Evolutionary conservation across 2,113 vertebrate genomes (phyloP).

Genomic region (Oryzias celebensis): DNA sequence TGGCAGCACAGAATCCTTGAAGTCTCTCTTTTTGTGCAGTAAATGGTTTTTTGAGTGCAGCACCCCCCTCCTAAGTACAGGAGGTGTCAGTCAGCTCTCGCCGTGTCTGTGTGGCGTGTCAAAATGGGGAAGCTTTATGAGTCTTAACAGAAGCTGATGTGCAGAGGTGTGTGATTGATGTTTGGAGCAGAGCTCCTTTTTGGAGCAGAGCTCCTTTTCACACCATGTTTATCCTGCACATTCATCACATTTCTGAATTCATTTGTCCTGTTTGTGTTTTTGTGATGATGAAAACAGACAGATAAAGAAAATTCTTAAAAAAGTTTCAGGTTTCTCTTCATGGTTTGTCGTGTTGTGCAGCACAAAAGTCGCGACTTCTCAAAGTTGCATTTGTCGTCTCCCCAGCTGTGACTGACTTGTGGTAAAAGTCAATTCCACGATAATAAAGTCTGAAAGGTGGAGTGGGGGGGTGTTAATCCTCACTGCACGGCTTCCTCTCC

Average conservation of each 20-base stretch:
- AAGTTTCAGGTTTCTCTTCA: no score
- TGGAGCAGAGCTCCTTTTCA: no score
- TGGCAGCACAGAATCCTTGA: slow-evolving; percentile 51
- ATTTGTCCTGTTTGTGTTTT: no score
- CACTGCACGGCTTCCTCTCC: slow-evolving; percentile 26
- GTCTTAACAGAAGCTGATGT: no score
- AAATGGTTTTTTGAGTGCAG: slow-evolving; percentile 58
- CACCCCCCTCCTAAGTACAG: slow-evolving; percentile 49
- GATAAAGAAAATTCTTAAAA: no score
- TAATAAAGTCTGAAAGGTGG: slow-evolving; percentile 75
- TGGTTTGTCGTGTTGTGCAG: no score
- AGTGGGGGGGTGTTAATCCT: slow-evolving; percentile 48
- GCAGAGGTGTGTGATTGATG: no score
- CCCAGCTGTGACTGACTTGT: slow-evolving; percentile 67
- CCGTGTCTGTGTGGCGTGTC: slow-evolving; percentile 2
- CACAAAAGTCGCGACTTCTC: background rate
- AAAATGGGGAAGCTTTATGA: no score
- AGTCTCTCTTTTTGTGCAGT: slow-evolving; percentile 55
- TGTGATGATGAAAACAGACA: no score
- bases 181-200: no score
- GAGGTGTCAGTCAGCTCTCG: slow-evolving; percentile 18
- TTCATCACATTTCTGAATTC: no score
- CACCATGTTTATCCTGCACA: no score
- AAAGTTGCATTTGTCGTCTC: slow-evolving; percentile 52
- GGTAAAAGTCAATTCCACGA: slow-evolving; percentile 75